Base-by-base conservation (phyloP, 1,140 invertebrate genomes). In the Zaprionus camerounensis region DNA sequence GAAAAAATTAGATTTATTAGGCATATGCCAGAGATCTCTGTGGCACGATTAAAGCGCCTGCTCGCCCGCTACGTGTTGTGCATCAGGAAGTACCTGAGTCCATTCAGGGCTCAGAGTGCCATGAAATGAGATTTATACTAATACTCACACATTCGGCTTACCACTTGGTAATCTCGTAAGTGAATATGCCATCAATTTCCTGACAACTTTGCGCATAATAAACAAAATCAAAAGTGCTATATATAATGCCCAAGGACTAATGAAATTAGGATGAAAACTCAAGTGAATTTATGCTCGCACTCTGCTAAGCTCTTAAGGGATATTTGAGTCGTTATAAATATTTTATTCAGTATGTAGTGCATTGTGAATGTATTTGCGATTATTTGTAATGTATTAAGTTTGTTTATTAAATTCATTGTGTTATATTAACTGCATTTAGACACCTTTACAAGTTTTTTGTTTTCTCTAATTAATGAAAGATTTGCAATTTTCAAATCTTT, bases 1-100 rank as follows among this genome's bases (percentile, higher is more conserved):
- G 44, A n/a, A 34, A 59, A 77, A 82, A 88, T 77, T 67, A 87
- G 84, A 87, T 87, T 87, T 87, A 87, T 87, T 87, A 81, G 81
- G 71, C 84, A 90, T 87, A 87, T 87, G 84, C 78, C 84, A 66
- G 78, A 88, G 84, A 87, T 87, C 78, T 78, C 70, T 75, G 46
- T 58, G 58, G 63, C 34, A 41, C 51, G 83, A 87, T 87, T 87
- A 88, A 61, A 57, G 49, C 24, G 41, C 31, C 17, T 69, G 44
- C 57, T 68, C 64, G 53, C 38, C 38, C 38, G 3, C 22, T 75
- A 90, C 85, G 84, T 87, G 84, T 88, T 55, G 55, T 46, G 84
- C 85, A 88, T 87, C 15, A 13, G 13, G 38, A 67, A 88, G 28
- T 66, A 58, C 26, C 28, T 38, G 46, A 51, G 24, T 56, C 65